Conservation (phyloP, 2,797 vertebrate species). For the Pseudochirops cupreus region DNA sequence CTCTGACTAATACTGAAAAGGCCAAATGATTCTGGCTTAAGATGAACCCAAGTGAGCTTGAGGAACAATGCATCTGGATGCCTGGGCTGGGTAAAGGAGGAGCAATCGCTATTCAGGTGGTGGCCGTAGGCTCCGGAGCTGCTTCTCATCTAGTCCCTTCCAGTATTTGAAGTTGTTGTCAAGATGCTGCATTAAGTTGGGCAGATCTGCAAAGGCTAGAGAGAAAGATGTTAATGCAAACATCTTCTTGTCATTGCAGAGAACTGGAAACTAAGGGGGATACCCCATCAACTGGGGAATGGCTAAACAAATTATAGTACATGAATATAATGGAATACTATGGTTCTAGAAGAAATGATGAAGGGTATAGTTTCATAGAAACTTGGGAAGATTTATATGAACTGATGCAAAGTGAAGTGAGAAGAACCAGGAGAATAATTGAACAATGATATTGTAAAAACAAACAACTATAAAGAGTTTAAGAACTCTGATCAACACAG, state of each 20-base stretch:
- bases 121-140: slow-evolving; percentile 92
- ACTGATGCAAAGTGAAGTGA: background rate
- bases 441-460: background rate
- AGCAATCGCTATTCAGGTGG: slow-evolving; percentile 90
- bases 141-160: slow-evolving; percentile 95
- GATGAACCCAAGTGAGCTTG: slow-evolving; percentile 67
- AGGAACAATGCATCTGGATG: slow-evolving; percentile 70
- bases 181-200: slow-evolving; percentile 97
- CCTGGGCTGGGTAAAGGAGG: background rate
- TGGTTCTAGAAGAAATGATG: background rate
- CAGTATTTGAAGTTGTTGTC: slow-evolving; percentile 99
- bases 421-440: background rate
- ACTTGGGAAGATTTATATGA: background rate
- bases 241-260: background rate
- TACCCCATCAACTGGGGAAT: background rate
- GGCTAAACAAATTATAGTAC: background rate
- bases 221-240: slow-evolving; percentile 59
- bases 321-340: background rate
- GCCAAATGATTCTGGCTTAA: slow-evolving; percentile 82
- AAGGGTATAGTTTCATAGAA: background rate
- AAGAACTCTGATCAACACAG: background rate
- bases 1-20: slow-evolving; percentile 84
- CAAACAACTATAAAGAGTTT: background rate
- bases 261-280: background rate
- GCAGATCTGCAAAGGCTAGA: slow-evolving; percentile 95